Evolutionary conservation across 2,888 invertebrate genomes (phyloP), one percentile per base, ranked within the genome.

Genomic region (Eledone cirrhosa): DNA sequence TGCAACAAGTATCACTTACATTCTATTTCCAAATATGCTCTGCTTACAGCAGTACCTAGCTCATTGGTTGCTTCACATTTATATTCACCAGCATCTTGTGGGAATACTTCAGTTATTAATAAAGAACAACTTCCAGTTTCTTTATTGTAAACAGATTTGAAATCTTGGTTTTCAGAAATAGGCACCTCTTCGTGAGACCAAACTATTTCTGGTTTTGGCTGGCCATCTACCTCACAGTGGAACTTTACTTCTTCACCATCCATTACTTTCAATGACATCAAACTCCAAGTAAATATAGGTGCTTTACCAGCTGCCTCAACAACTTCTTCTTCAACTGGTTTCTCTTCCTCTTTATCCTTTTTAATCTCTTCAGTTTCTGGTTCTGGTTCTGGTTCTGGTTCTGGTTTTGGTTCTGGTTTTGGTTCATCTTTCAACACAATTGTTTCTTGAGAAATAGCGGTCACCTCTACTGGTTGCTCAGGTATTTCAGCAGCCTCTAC

Each of bases 1-100:
- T 72, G 31, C 22, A 41, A 27, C 24, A 24, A 67, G 19, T 67
- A 67, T 67, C 29, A 83, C 88, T 87, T 84, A 89, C 89, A 86
- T 86, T 90, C 89, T 27, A 90, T 89, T 82, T 89, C 87, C 22
- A 90, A 84, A 48, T 82, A 85, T 47, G 89, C 89, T 78, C 84
- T 86, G n/a, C 98, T 97, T 3, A 97, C 96, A 27, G 98, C 97
- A 92, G 97, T 97, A 3, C 99, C 99, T 33, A 96, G 93, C 88
- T 95, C 95, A 90, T 99, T 99, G 80, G 95, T 94, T 1, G 98
- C 98, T 90, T 96, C 95, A 89, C 98, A 98, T 22, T 97, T 97
- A 90, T 98, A 99, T 2, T 98, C 96, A 24, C 98, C 99, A 14
- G 97, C 97, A 92, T 99, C 99, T 86, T 95, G 95, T 19, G 99